phyloP scores from a whole-genome alignment of 2,888 invertebrate species.

The Metallyticus violacea region DNA sequence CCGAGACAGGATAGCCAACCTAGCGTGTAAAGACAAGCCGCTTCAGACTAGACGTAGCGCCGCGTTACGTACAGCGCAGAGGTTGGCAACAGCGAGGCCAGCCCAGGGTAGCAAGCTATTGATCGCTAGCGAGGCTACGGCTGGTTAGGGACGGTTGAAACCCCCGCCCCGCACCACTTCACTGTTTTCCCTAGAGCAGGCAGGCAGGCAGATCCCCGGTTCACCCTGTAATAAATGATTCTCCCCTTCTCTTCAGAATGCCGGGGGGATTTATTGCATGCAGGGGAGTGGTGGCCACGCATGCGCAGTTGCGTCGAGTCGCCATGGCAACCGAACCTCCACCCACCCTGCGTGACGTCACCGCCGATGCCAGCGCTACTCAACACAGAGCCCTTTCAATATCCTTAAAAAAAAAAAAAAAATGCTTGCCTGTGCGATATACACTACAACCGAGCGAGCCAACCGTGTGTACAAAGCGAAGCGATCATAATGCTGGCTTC shows the following conservation, averaged over 20 bases:
- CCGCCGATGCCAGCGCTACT: not conserved
- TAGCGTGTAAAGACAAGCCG: not conserved
- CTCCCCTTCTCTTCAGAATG: conserved; percentile 20
- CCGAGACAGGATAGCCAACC: not conserved
- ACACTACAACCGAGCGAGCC: not conserved
- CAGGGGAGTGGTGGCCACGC: conserved; percentile 12
- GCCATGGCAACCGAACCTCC: conserved; percentile 12
- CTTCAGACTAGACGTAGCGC: too few species aligned
- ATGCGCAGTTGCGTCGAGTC: not conserved
- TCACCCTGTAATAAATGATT: conserved; percentile 29
- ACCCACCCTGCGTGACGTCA: conserved; percentile 15
- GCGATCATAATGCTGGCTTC: too few species aligned
- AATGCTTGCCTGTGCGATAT: not conserved
- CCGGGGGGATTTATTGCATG: conserved; percentile 27
- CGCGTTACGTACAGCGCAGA: too few species aligned
- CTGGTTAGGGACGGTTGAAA: not conserved
- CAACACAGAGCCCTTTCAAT: conserved; percentile 2
- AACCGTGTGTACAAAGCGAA: not conserved
- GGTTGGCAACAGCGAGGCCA: not conserved
- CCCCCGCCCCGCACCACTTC: not conserved
- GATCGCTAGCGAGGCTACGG: conserved; percentile 5
- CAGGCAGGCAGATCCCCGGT: conserved; percentile 1
- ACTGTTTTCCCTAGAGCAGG: conserved; percentile 27
- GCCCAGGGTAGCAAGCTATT: conserved; percentile 11
- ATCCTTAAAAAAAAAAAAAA: conserved; percentile 8